phyloP scores from a whole-genome alignment of 2,113 vertebrate species.

The Rattus norvegicus region DNA sequence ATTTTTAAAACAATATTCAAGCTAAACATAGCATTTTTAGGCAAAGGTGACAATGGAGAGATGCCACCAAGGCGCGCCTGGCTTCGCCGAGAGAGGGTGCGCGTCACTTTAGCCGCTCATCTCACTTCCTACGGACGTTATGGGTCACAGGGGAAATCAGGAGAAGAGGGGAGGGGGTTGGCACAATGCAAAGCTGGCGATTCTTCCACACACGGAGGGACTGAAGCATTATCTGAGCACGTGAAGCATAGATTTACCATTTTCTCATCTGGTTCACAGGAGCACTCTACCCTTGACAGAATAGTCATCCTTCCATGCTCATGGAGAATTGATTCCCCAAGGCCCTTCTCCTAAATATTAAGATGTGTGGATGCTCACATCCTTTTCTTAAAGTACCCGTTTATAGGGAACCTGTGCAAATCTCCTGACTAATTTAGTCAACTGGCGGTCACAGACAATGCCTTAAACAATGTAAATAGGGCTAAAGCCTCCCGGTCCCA shows the following conservation, averaged over 20 bases:
- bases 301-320: too few relatives aligned
- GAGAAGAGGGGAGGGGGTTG: not conserved
- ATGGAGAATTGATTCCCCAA: not conserved
- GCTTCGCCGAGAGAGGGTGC: not conserved
- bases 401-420: not conserved
- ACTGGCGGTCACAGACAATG: not conserved
- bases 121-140: rapidly evolving
- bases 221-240: not conserved
- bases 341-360: not conserved
- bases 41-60: not conserved
- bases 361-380: not conserved
- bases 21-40: not conserved
- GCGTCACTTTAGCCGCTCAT: too few relatives aligned
- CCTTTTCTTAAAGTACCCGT: not conserved
- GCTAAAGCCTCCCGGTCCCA: not conserved
- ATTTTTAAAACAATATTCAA: slow-evolving; percentile 64
- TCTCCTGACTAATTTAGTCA: not conserved
- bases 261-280: not conserved
- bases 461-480: not conserved
- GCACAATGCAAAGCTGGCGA: not conserved
- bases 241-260: not conserved
- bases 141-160: slow-evolving; percentile 16
- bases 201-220: not conserved
- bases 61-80: not conserved
- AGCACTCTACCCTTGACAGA: not conserved